These are phyloP conservation scores for Etheostoma nigrum DNA, from an alignment of 2,797 vertebrate species.

Conservation along the genomic window DNA sequence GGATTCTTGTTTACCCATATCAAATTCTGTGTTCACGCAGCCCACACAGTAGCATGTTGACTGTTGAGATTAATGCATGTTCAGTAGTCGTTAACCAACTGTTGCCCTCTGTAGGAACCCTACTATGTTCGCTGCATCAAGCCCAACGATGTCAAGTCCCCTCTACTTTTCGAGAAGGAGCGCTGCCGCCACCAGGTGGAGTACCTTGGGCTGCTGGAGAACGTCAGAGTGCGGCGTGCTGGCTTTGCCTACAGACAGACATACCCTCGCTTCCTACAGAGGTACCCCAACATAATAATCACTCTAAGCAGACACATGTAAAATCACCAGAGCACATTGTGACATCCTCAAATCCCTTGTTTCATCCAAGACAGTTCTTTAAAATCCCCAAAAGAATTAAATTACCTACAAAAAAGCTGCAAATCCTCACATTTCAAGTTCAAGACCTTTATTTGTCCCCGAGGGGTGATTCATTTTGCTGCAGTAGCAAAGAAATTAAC, in stretches of 20 bases:
- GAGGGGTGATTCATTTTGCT: too few relatives aligned
- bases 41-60: background rate
- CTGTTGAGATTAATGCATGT: background rate
- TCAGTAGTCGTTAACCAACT: background rate
- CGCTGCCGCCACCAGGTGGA: conserved; percentile 97
- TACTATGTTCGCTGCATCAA: conserved; percentile 99
- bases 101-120: conserved; percentile 87
- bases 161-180: conserved; percentile 92
- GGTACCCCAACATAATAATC: conserved; percentile 76
- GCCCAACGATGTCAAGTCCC: conserved; percentile 97
- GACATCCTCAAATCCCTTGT: background rate
- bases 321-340: background rate
- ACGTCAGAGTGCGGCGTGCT: conserved; percentile 94
- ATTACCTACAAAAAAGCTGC: background rate
- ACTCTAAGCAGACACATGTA: background rate
- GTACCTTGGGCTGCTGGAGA: conserved; percentile 97
- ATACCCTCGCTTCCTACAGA: conserved; percentile 95
- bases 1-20: too few relatives aligned
- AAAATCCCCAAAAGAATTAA: background rate
- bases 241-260: conserved; percentile 96
- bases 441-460: too few relatives aligned
- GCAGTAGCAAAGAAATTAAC: too few relatives aligned
- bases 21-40: too few relatives aligned
- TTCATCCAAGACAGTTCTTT: background rate
- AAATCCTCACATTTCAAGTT: background rate